Conservation (phyloP, 2,113 vertebrate species). For the Mellivora capensis region DNA sequence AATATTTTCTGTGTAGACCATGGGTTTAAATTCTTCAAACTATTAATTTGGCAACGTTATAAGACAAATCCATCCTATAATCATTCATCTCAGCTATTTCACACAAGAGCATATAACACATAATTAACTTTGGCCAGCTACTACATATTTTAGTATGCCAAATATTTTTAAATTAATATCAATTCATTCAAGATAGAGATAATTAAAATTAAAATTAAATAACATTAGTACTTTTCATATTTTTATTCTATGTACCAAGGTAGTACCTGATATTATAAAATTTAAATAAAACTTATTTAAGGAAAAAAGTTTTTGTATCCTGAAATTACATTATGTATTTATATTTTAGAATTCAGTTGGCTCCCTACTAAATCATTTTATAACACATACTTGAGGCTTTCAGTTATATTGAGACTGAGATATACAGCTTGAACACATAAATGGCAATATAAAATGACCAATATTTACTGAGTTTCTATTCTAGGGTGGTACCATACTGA, state of each 20-base stretch:
- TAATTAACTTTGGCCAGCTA: background rate
- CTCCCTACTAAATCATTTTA: background rate
- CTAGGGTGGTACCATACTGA: background rate
- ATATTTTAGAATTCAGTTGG: background rate
- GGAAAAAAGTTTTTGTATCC: background rate
- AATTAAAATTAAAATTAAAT: background rate
- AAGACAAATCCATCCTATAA: background rate
- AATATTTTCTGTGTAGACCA: background rate
- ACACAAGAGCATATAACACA: background rate
- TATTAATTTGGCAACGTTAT: background rate
- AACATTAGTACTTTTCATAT: background rate
- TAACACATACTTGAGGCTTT: background rate
- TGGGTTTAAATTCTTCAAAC: background rate
- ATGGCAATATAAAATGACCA: background rate
- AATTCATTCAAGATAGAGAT: background rate
- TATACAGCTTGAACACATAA: background rate
- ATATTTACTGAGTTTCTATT: background rate
- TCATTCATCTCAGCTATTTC: background rate
- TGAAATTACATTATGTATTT: conserved; percentile 15
- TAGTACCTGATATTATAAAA: background rate
- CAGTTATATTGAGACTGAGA: background rate
- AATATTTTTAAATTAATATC: background rate
- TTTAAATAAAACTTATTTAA: background rate
- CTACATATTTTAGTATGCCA: background rate
- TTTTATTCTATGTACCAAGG: background rate